Percentiles rank a stretch among this genome's conserved stretches.
Conservation (phyloP, 2,888 invertebrate genomes). For the Synergus japonicus region DNA sequence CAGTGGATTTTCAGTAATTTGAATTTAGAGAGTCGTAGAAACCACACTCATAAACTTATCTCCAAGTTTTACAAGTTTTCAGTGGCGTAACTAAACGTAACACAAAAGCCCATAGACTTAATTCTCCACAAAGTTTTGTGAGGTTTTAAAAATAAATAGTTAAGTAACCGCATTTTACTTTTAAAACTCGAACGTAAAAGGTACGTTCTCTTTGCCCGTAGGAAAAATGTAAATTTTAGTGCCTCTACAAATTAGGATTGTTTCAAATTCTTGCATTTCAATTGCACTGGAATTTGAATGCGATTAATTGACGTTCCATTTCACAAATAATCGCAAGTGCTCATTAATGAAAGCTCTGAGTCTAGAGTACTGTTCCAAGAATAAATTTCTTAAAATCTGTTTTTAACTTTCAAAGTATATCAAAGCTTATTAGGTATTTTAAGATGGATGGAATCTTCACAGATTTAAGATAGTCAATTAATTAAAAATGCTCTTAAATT, state of each 20-base stretch:
- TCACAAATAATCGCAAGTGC: not conserved
- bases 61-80: conserved; percentile 33
- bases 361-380: not conserved
- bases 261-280: not conserved
- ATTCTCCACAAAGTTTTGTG: conserved; percentile 16
- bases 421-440: not conserved
- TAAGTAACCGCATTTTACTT: not conserved
- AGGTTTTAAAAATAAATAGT: conserved; percentile 22
- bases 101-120: conserved; percentile 36
- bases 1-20: conserved; percentile 29
- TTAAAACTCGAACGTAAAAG: not conserved
- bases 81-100: not conserved
- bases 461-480: not conserved
- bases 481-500: too few relatives aligned
- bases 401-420: not conserved
- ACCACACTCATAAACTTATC: conserved; percentile 15
- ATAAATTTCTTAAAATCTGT: not conserved
- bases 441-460: not conserved
- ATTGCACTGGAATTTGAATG: not conserved
- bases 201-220: not conserved
- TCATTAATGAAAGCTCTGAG: not conserved
- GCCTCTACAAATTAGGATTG: not conserved
- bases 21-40: conserved; percentile 19
- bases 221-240: not conserved
- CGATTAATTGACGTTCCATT: not conserved